Conservation (phyloP, 2,888 invertebrate species). For the Eucera pruinosa region DNA sequence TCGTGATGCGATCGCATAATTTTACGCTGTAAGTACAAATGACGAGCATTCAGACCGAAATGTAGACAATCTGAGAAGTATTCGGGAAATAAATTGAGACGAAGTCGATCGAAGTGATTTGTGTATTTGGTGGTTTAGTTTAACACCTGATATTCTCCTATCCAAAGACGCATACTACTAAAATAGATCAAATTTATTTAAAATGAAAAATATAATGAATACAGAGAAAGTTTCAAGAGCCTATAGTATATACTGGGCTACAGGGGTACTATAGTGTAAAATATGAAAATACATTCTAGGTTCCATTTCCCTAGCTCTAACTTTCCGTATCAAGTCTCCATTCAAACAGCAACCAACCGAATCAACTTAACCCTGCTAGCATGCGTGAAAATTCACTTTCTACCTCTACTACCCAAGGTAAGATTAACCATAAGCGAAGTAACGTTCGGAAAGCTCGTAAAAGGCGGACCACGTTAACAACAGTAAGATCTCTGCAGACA, state of each 20-base stretch:
- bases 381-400: constrained; percentile 4
- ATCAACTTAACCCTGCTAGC: not conserved
- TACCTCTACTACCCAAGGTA: not conserved
- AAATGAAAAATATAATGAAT: not conserved
- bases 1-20: constrained; percentile 16
- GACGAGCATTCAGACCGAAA: constrained; percentile 39
- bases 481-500: not conserved
- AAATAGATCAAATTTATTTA: not conserved
- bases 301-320: not conserved
- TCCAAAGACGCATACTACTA: not conserved
- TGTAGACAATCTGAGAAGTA: constrained; percentile 57
- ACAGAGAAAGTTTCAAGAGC: no score
- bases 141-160: not conserved
- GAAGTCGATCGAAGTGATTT: constrained; percentile 32
- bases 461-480: not conserved
- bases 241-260: no score
- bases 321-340: not conserved
- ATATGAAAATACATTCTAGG: not conserved
- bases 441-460: constrained; percentile 2
- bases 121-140: not conserved
- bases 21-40: constrained; percentile 59
- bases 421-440: not conserved
- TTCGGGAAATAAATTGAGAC: constrained; percentile 49
- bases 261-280: no score
- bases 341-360: not conserved